These are phyloP conservation scores for Pterostichus madidus DNA, from an alignment of 2,888 invertebrate species.

Conservation along the genomic window DNA sequence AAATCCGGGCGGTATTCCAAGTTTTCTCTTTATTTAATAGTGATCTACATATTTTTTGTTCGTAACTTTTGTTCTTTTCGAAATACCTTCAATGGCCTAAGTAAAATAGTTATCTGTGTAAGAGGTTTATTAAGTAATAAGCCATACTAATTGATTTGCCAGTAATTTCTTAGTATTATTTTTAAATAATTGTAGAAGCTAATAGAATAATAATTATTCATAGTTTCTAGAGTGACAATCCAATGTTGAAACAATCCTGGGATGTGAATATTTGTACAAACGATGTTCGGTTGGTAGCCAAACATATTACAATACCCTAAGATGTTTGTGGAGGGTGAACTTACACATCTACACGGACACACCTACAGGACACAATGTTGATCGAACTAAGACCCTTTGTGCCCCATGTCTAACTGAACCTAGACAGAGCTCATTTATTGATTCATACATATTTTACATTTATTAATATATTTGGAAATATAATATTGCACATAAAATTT, in stretches of 20 bases:
- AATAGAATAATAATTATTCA: too few species aligned
- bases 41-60: too few species aligned
- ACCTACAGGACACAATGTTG: neutral
- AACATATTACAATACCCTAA: conserved; percentile 46
- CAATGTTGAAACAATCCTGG: conserved; percentile 32
- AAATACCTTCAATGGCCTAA: too few species aligned
- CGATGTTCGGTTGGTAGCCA: conserved; percentile 44
- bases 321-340: conserved; percentile 43
- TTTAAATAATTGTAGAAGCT: too few species aligned
- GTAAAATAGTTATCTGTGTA: too few species aligned
- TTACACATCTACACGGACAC: conserved; percentile 8
- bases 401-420: conserved; percentile 2
- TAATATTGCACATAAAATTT: conserved; percentile 32
- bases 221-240: conserved; percentile 18
- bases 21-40: too few species aligned
- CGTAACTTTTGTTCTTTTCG: too few species aligned
- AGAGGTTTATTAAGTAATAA: too few species aligned
- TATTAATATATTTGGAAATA: conserved; percentile 15
- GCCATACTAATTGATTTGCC: too few species aligned
- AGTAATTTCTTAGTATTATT: too few species aligned
- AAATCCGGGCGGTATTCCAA: too few species aligned
- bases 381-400: conserved; percentile 26
- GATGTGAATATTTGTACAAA: conserved; percentile 50
- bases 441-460: conserved; percentile 20
- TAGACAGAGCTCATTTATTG: neutral